These are phyloP conservation scores for Drosophila malerkotliana DNA, from an alignment of 1,140 invertebrate species.

Conservation along the genomic window DNA sequence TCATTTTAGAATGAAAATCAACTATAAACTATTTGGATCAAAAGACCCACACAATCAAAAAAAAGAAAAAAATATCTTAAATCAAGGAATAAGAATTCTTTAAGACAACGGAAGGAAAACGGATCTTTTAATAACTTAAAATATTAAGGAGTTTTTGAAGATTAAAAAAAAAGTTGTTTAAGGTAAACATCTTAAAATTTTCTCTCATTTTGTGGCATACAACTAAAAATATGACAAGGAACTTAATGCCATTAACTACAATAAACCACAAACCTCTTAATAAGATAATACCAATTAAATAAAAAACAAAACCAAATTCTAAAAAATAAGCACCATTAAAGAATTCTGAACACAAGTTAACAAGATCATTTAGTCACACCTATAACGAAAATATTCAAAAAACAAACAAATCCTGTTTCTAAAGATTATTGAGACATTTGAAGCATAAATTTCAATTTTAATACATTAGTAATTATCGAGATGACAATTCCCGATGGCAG, in stretches of 20 bases:
- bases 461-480: neutral
- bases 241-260: neutral
- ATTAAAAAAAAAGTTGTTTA: too few species aligned
- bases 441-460: neutral
- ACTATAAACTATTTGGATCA: too few species aligned
- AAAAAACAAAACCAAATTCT: neutral
- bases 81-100: too few species aligned
- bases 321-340: neutral
- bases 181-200: too few species aligned
- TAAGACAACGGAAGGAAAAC: too few species aligned
- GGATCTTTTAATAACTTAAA: too few species aligned
- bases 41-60: too few species aligned
- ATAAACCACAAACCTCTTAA: neutral
- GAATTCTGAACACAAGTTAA: neutral
- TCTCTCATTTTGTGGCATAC: too few species aligned
- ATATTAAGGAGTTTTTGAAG: too few species aligned
- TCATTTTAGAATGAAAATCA: too few species aligned
- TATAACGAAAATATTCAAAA: neutral
- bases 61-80: too few species aligned
- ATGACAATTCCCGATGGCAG: neutral
- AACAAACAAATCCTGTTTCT: neutral
- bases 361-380: neutral
- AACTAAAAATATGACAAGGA: too few species aligned
- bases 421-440: conserved; percentile 2
- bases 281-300: neutral